These are phyloP conservation scores for Cyclina sinensis DNA, from an alignment of 1,140 invertebrate species.

Conservation along the genomic window DNA sequence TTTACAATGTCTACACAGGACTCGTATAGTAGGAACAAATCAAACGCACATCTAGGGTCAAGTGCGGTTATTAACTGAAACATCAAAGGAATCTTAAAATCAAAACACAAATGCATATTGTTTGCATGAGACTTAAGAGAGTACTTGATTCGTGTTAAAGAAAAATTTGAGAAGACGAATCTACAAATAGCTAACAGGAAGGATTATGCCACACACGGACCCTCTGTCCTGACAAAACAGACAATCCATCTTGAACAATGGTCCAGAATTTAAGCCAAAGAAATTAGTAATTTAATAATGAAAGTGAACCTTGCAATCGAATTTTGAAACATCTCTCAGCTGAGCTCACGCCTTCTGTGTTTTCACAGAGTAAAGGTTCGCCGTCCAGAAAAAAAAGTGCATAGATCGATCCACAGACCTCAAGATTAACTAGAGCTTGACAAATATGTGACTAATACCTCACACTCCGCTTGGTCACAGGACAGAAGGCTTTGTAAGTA, in stretches of 20 bases:
- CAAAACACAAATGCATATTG: slow-evolving; percentile 44
- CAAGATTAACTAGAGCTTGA: no score
- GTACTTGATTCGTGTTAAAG: slow-evolving; percentile 30
- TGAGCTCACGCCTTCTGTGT: no score
- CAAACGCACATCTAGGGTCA: slow-evolving; percentile 24
- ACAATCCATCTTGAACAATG: not conserved
- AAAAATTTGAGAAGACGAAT: slow-evolving; percentile 3
- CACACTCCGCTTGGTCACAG: no score
- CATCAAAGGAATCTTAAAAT: slow-evolving; percentile 28
- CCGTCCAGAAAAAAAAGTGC: no score
- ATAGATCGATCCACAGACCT: no score
- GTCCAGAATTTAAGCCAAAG: not conserved
- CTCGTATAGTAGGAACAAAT: not conserved
- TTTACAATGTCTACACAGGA: not conserved
- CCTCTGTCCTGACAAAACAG: not conserved
- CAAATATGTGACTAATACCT: no score
- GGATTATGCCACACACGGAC: slow-evolving; percentile 39
- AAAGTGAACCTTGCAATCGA: not conserved
- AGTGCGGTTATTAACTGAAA: slow-evolving; percentile 7
- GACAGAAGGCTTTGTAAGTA: no score
- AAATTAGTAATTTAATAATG: no score
- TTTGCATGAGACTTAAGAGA: slow-evolving; percentile 15
- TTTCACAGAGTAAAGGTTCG: no score
- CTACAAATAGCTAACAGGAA: not conserved
- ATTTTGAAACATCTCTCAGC: no score